A percentile compares a stretch with the other conserved stretches of the same genome.
phyloP scores from a whole-genome alignment of 2,888 invertebrate genomes.

The Orthosia incerta region DNA sequence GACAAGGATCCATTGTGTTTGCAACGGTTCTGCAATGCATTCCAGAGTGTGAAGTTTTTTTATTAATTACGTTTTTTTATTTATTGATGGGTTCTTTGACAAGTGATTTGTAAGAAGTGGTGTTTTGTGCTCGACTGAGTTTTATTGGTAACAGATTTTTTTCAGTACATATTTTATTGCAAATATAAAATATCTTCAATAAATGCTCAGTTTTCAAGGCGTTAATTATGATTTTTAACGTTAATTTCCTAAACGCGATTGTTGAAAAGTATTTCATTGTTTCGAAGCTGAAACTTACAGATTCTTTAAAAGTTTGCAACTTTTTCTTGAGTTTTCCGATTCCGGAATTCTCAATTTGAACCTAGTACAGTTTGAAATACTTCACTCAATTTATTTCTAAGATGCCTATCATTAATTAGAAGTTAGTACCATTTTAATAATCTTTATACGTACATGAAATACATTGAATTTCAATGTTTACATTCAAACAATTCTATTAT shows the following conservation, averaged over 20 bases:
- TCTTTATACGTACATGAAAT: neutral
- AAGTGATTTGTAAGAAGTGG: conserved; percentile 42
- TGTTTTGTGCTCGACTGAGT: conserved; percentile 8
- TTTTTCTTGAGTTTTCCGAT: neutral
- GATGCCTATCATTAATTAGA: neutral
- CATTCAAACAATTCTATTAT: neutral
- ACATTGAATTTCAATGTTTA: conserved; percentile 11
- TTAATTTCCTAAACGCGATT: neutral
- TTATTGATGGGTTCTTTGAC: conserved; percentile 71
- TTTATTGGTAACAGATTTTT: conserved; percentile 40
- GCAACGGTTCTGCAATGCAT: conserved; percentile 63
- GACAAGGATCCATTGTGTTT: conserved; percentile 66
- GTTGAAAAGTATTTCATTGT: neutral
- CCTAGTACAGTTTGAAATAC: neutral
- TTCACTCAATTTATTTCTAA: neutral
- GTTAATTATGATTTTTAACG: neutral
- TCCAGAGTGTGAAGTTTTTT: conserved; percentile 62
- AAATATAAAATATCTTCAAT: neutral
- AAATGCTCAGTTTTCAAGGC: conserved; percentile 48
- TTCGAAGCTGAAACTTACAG: neutral
- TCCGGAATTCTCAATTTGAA: neutral
- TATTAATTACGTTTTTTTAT: conserved; percentile 61
- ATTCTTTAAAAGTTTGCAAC: neutral
- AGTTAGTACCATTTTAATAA: neutral
- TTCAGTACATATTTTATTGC: neutral